Base-by-base conservation (phyloP, 2,113 vertebrate genomes). In the Lichenostomus cassidix region DNA sequence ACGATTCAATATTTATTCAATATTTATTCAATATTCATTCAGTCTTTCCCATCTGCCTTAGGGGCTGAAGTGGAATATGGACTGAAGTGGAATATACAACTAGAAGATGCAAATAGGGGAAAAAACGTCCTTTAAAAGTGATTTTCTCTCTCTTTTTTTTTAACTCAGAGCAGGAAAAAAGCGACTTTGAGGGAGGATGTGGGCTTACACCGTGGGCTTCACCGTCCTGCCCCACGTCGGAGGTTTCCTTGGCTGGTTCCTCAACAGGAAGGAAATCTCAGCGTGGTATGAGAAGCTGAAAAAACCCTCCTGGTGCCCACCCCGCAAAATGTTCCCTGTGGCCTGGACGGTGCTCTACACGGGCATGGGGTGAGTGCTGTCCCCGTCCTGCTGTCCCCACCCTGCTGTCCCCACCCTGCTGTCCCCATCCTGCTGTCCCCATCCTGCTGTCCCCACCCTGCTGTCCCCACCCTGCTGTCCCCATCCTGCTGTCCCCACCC, bases 321-420 rank as follows among this genome's bases (percentile, higher is more conserved):
- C 98, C 11, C 98, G 98, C 53, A 98, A 90, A 46, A 89, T 97
- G 15, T 98, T 99, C 91, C 87, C 98, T 11, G 47, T 99, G 11
- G 98, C 97, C 39, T 99, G 99, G 98, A 98, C 98, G 1, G 46
- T 97, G 64, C 96, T 99, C 64, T 99, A 99, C 96, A 98, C 98
- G 9, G 96, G 98, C 79, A 98, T 98, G 97, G 99, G 99, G 98
- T 99, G 83, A 98, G 98, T 92, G 23, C 73, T 11, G 44, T 2
- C 4, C n/a, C n/a, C n/a, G n/a, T n/a, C 3, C 6, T 1, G 2
- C 50, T 62, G 46, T 62, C 64, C 13, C 44, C 1, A 0, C 4
- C 3, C 6, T 1, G 2, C 50, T 62, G 46, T 62, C 64, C 13
- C 44, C 1, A 0, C 16, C 28, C 62, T 11, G 29, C 41, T 16